phyloP scores from a whole-genome alignment of 2,888 invertebrate species.

The Drosophila eohydei region DNA sequence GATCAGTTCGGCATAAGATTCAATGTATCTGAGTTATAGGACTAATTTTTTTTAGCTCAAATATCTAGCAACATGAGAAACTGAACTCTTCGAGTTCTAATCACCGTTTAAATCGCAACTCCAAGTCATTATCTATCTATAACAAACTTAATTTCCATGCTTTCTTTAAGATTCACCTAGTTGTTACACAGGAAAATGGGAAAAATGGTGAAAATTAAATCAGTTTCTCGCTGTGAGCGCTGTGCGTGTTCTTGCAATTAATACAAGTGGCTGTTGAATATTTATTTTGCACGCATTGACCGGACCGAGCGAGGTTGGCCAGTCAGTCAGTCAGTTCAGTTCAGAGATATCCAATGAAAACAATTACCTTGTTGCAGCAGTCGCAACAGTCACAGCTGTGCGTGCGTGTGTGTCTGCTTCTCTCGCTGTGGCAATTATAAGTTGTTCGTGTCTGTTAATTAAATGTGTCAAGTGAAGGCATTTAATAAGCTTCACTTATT shows the following conservation, averaged over 20 bases:
- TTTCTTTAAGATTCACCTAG: constrained; percentile 5
- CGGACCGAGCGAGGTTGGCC: constrained; percentile 17
- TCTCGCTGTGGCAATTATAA: constrained; percentile 67
- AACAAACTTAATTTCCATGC: too few relatives aligned
- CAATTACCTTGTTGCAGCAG: constrained; percentile 62
- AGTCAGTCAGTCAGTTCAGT: constrained; percentile 14
- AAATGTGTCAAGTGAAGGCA: constrained; percentile 81
- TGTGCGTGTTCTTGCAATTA: constrained; percentile 67
- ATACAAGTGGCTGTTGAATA: constrained; percentile 65
- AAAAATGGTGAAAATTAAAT: constrained; percentile 17
- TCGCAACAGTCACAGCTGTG: constrained; percentile 47
- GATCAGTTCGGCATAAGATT: too few relatives aligned
- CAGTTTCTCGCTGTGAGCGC: not conserved
- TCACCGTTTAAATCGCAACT: not conserved
- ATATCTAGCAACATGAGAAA: too few relatives aligned
- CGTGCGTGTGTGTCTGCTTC: constrained; percentile 1
- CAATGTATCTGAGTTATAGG: too few relatives aligned
- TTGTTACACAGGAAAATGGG: not conserved
- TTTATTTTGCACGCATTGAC: constrained; percentile 60
- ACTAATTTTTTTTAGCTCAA: too few relatives aligned
- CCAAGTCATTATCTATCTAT: not conserved
- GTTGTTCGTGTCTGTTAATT: constrained; percentile 80
- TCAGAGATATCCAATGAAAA: constrained; percentile 33
- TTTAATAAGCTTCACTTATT: constrained; percentile 79
- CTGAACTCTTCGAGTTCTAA: not conserved